Evolutionary conservation across 1,140 invertebrate species (phyloP).

Genomic region (Drosophila prosaltans): DNA sequence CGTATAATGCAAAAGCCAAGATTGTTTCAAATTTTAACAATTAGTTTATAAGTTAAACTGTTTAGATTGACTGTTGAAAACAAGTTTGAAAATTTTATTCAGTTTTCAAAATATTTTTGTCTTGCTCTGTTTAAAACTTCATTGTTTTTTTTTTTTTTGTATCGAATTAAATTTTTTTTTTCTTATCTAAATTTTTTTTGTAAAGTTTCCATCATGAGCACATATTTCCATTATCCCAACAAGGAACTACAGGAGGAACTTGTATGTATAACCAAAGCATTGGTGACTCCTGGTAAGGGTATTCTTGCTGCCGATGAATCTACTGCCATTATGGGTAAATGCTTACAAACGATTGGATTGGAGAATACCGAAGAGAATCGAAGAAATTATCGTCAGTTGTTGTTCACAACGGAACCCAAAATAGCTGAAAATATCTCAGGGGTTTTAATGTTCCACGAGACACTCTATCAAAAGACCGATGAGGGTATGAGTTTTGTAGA

Average conservation of each 20-base stretch:
- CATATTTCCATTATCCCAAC: constrained; percentile 91
- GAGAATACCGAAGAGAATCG: constrained; percentile 96
- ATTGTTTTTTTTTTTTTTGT: neutral
- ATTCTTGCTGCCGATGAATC: constrained; percentile 95
- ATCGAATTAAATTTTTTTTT: neutral
- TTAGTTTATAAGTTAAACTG: no score
- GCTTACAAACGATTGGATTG: constrained; percentile 86
- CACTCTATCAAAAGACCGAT: constrained; percentile 96
- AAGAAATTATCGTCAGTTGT: constrained; percentile 91
- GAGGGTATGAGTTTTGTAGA: constrained; percentile 92
- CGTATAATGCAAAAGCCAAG: no score
- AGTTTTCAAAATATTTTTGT: neutral
- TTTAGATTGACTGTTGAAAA: no score
- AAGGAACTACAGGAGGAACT: constrained; percentile 95
- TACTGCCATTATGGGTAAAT: constrained; percentile 93
- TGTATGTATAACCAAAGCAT: constrained; percentile 92
- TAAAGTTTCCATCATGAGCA: constrained; percentile 86
- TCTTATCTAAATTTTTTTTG: constrained; percentile 43
- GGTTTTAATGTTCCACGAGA: constrained; percentile 98
- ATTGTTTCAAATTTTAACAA: neutral
- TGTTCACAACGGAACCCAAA: constrained; percentile 93
- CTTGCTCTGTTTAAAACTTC: neutral
- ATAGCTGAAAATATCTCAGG: constrained; percentile 92
- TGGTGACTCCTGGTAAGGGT: constrained; percentile 95
- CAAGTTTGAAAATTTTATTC: neutral